phyloP scores from a whole-genome alignment of 2,797 vertebrate species.

The Gouania willdenowi region DNA sequence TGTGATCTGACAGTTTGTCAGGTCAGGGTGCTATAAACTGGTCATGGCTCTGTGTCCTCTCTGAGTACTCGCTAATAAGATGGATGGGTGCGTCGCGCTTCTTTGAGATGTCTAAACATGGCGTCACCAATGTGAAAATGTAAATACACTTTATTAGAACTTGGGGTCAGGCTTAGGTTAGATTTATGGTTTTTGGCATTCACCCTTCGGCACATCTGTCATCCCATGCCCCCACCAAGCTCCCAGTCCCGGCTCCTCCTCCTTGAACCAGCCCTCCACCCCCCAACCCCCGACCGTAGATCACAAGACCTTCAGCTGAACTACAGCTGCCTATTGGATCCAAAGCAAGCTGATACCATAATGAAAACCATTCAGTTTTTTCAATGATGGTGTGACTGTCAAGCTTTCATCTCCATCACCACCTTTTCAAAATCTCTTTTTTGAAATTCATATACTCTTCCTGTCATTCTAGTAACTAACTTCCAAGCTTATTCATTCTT shows the following conservation, averaged over 20 bases:
- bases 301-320: slow-evolving; percentile 90
- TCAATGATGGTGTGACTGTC: slow-evolving; percentile 64
- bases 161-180: slow-evolving; percentile 76
- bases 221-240: slow-evolving; percentile 61
- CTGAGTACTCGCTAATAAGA: slow-evolving; percentile 42
- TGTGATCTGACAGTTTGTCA: slow-evolving; percentile 44
- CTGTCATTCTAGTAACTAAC: slow-evolving; percentile 6
- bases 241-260: slow-evolving; percentile 52
- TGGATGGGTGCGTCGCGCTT: slow-evolving; percentile 46
- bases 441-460: slow-evolving; percentile 17
- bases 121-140: slow-evolving; percentile 78
- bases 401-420: slow-evolving; percentile 9
- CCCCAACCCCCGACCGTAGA: slow-evolving; percentile 61
- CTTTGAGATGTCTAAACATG: slow-evolving; percentile 76
- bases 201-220: slow-evolving; percentile 80
- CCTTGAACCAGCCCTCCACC: slow-evolving; percentile 54
- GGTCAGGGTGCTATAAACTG: slow-evolving; percentile 55
- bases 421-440: slow-evolving; percentile 10
- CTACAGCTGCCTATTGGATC: slow-evolving; percentile 85
- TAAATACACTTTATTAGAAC: slow-evolving; percentile 85
- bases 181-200: slow-evolving; percentile 86
- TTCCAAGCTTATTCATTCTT: slow-evolving; percentile 2
- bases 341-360: slow-evolving; percentile 86
- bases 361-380: slow-evolving; percentile 83
- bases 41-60: slow-evolving; percentile 42